Evolutionary conservation across 2,113 vertebrate genomes (phyloP).

Genomic region (Hippocampus mohnikei): DNA sequence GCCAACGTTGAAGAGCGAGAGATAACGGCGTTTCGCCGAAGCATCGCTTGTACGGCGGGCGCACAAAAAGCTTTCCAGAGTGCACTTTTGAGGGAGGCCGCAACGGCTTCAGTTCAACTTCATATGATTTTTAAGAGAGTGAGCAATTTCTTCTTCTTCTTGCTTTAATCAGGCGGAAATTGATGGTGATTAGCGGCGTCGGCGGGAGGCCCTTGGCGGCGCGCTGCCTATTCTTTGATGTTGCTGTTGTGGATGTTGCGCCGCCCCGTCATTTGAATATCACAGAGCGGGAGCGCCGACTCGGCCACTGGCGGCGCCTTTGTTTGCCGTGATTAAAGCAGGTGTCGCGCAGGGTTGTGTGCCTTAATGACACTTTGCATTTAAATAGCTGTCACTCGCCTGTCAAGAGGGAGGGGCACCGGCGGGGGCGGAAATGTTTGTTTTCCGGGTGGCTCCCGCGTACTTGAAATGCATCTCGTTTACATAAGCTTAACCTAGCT

Average conservation of each 20-base stretch:
- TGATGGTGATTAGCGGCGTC: slow-evolving; percentile 68
- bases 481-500: slow-evolving; percentile 77
- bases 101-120: neutral
- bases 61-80: neutral
- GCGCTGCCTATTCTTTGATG: slow-evolving; percentile 71
- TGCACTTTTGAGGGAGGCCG: neutral
- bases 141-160: slow-evolving; percentile 30
- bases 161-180: slow-evolving; percentile 65
- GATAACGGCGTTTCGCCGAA: too few relatives aligned
- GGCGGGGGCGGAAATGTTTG: slow-evolving; percentile 58
- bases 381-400: slow-evolving; percentile 76
- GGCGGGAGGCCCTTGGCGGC: slow-evolving; percentile 53
- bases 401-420: slow-evolving; percentile 49
- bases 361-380: slow-evolving; percentile 76
- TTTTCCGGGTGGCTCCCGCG: slow-evolving; percentile 63
- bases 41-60: too few relatives aligned
- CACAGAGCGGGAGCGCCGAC: slow-evolving; percentile 65
- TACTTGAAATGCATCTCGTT: slow-evolving; percentile 69
- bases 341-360: slow-evolving; percentile 73
- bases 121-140: slow-evolving; percentile 28
- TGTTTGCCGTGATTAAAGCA: slow-evolving; percentile 78
- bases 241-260: slow-evolving; percentile 70
- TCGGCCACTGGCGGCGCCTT: slow-evolving; percentile 74
- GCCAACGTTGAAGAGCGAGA: too few relatives aligned
- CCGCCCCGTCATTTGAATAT: slow-evolving; percentile 79